Evolutionary conservation across 1,140 invertebrate genomes (phyloP), one percentile per base, ranked within the genome.

Genomic region (Dryas iulia): DNA sequence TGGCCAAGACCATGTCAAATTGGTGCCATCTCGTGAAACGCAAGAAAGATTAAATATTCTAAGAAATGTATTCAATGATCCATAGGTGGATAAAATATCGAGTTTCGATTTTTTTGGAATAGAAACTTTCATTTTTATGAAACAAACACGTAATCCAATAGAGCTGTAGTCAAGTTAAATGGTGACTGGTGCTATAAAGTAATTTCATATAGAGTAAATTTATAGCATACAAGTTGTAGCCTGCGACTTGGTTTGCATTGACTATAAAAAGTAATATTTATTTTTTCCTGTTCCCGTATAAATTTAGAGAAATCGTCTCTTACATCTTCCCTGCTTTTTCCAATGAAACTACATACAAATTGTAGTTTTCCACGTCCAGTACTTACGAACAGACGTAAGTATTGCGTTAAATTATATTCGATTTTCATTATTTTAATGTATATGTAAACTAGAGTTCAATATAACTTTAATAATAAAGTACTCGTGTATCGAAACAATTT

Each of bases 21-120:
- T 33, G 2, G 12, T 52, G 0, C 57, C 39, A 58, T 58, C 31
- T 0, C 68, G 54, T 65, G 57, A 61, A 26, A 71, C 21, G 33
- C 60, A 65, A 39, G 69, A 71, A 4, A 74, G 35, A 5, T 57
- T 60, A 6, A 74, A 67, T n/a, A 61, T 30, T 25, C 39, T 67
- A 21, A 73, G 21, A 59, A 70, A n/a, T 10, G 14, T 10, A 23
- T 70, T 66, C 14, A 63, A 59, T 26, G 24, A 25, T 73, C 24
- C 59, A 23, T 59, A 54, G 11, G 63, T 62, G n/a, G 60, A 73
- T 11, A 73, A 66, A 3, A 62, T 35, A 21, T 73, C 67, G 3
- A 61, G 12, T 5, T 66, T 54, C 4, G 31, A 24, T 35, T 14
- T 35, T 35, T 35, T 35, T 14, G 3, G 33, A n/a, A 35, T 14